A percentile compares a stretch with the other conserved stretches of the same genome.
phyloP scores from a whole-genome alignment of 2,888 invertebrate species.

The Muschampia plurimacula region DNA sequence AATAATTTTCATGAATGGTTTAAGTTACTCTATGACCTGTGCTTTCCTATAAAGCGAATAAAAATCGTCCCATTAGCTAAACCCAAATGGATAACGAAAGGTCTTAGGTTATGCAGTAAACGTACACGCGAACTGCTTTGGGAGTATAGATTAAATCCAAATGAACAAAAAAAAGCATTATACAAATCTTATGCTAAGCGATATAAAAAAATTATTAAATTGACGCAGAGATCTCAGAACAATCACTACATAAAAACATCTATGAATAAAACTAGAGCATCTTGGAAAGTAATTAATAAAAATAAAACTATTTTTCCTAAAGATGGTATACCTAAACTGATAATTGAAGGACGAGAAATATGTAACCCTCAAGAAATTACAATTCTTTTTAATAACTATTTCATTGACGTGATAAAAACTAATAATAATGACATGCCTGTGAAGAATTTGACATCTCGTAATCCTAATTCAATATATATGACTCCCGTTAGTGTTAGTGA shows the following conservation, averaged over 20 bases:
- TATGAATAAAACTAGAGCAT: not conserved
- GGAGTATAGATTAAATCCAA: not conserved
- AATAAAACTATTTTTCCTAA: not conserved
- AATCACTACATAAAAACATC: not conserved
- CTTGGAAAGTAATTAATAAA: slow-evolving; percentile 2
- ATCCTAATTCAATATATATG: slow-evolving; percentile 13
- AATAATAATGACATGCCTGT: not conserved
- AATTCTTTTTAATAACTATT: not conserved
- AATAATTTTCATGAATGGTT: not conserved
- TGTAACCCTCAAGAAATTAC: not conserved
- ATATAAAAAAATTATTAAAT: not conserved
- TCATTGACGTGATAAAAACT: not conserved
- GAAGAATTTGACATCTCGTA: slow-evolving; percentile 1
- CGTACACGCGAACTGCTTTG: slow-evolving; percentile 1
- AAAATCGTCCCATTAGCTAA: not conserved
- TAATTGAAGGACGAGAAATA: not conserved
- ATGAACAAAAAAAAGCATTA: not conserved
- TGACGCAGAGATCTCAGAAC: not conserved
- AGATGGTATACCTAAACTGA: not conserved
- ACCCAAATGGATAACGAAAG: slow-evolving; percentile 11
- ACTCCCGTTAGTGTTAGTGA: not conserved
- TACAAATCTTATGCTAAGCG: not conserved
- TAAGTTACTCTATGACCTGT: slow-evolving; percentile 6
- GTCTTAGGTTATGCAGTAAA: slow-evolving; percentile 5
- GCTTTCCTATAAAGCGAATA: slow-evolving; percentile 1